Evolutionary conservation across 1,140 invertebrate genomes (phyloP).

Genomic region (Drosophila nikananu): DNA sequence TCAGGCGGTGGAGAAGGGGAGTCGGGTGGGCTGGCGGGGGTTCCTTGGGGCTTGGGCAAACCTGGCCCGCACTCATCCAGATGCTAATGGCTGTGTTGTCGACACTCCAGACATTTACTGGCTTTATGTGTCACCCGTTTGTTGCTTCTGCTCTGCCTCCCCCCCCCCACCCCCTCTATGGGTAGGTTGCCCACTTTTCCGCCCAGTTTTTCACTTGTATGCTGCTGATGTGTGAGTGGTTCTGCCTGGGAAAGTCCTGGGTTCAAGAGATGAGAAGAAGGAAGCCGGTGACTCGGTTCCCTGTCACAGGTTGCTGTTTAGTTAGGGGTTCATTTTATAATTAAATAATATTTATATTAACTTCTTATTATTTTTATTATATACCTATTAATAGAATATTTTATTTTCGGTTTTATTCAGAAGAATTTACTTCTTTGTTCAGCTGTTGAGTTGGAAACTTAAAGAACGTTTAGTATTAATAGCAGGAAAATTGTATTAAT

Average conservation of each 20-base stretch:
- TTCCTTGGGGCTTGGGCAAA: not conserved
- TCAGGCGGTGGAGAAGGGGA: not conserved
- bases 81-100: constrained; percentile 78
- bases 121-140: constrained; percentile 57
- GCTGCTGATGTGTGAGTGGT: not conserved
- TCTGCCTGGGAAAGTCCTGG: constrained; percentile 8
- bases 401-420: not conserved
- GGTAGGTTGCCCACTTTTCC: not conserved
- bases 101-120: constrained; percentile 69
- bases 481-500: no score
- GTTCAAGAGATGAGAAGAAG: constrained; percentile 28
- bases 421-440: not conserved
- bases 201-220: constrained; percentile 2
- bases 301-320: not conserved
- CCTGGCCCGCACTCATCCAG: constrained; percentile 42
- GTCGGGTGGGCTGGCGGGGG: not conserved
- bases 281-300: not conserved
- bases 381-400: not conserved
- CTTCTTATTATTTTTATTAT: not conserved
- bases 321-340: not conserved
- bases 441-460: not conserved
- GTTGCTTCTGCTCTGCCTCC: constrained; percentile 27
- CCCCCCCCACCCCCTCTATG: not conserved
- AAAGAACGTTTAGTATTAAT: not conserved
- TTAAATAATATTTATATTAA: not conserved